These are phyloP conservation scores for Apamea monoglypha DNA, from an alignment of 2,888 invertebrate species.

Conservation along the genomic window DNA sequence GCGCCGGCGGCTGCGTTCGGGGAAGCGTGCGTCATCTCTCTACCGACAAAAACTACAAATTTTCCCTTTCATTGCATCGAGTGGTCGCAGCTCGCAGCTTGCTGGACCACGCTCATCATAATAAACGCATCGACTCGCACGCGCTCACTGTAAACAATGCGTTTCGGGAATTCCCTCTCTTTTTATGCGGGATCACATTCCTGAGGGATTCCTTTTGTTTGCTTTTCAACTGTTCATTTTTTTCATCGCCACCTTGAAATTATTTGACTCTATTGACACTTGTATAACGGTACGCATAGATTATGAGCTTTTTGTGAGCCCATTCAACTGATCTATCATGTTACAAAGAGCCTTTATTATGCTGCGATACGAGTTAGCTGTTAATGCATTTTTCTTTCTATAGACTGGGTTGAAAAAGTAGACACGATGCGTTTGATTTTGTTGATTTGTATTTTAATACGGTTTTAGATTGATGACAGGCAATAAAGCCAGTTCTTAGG, in stretches of 20 bases:
- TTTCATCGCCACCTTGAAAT: slow-evolving; percentile 80
- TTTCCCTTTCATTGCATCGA: slow-evolving; percentile 89
- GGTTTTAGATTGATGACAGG: slow-evolving; percentile 1
- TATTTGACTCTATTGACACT: slow-evolving; percentile 80
- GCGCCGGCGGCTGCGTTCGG: slow-evolving; percentile 75
- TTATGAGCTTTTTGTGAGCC: slow-evolving; percentile 70
- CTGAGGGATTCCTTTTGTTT: slow-evolving; percentile 90
- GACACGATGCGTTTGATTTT: slow-evolving; percentile 15
- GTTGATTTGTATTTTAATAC: slow-evolving; percentile 16
- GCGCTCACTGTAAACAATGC: slow-evolving; percentile 86
- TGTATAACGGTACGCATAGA: slow-evolving; percentile 79
- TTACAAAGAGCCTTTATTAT: slow-evolving; percentile 52
- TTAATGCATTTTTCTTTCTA: slow-evolving; percentile 40
- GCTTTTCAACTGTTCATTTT: slow-evolving; percentile 82
- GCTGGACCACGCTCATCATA: slow-evolving; percentile 75
- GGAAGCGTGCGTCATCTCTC: slow-evolving; percentile 85
- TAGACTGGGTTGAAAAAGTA: slow-evolving; percentile 6
- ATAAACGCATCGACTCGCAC: slow-evolving; percentile 83
- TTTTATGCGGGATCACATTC: slow-evolving; percentile 88
- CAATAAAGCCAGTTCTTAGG: background rate
- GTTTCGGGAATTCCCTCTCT: slow-evolving; percentile 89
- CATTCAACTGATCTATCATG: slow-evolving; percentile 62
- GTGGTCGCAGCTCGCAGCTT: slow-evolving; percentile 68
- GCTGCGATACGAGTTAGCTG: slow-evolving; percentile 37
- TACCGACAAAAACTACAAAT: slow-evolving; percentile 85